A percentile compares a stretch with the other conserved stretches of the same genome.
Evolutionary conservation across 2,113 vertebrate species (phyloP).

Genomic region (Macquaria australasica): DNA sequence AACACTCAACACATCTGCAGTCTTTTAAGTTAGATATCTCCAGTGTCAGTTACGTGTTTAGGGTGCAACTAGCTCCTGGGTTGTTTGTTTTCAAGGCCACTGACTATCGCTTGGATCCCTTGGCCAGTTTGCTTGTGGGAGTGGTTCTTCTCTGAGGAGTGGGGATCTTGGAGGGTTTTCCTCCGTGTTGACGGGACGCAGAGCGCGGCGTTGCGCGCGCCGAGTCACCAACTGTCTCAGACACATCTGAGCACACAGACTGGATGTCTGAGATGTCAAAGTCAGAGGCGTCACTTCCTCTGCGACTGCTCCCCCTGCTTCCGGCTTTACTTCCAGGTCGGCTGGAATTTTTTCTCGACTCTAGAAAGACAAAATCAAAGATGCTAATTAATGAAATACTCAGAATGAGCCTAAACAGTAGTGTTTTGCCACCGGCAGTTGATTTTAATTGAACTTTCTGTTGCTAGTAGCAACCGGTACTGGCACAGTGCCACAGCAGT

Average conservation of each 20-base stretch:
- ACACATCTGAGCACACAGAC: slow-evolving; percentile 94
- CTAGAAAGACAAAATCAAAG: slow-evolving; percentile 70
- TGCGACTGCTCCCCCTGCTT: slow-evolving; percentile 95
- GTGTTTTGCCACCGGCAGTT: background rate
- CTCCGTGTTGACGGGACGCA: slow-evolving; percentile 87
- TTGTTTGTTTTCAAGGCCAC: slow-evolving; percentile 72
- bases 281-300: slow-evolving; percentile 97
- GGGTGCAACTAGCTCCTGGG: slow-evolving; percentile 67
- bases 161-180: slow-evolving; percentile 97
- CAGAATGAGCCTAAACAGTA: background rate
- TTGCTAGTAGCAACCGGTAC: background rate
- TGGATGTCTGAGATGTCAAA: slow-evolving; percentile 99
- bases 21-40: slow-evolving; percentile 79
- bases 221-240: slow-evolving; percentile 89
- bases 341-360: slow-evolving; percentile 88
- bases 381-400: background rate
- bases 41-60: slow-evolving; percentile 73
- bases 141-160: slow-evolving; percentile 92
- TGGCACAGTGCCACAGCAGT: background rate
- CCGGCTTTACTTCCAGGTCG: slow-evolving; percentile 96
- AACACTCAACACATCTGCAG: slow-evolving; percentile 87
- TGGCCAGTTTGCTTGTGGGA: slow-evolving; percentile 90
- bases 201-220: slow-evolving; percentile 88
- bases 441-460: background rate
- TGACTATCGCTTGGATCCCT: slow-evolving; percentile 96